These are phyloP conservation scores for Yponomeuta malinellus DNA, from an alignment of 2,888 invertebrate genomes.

Conservation along the genomic window DNA sequence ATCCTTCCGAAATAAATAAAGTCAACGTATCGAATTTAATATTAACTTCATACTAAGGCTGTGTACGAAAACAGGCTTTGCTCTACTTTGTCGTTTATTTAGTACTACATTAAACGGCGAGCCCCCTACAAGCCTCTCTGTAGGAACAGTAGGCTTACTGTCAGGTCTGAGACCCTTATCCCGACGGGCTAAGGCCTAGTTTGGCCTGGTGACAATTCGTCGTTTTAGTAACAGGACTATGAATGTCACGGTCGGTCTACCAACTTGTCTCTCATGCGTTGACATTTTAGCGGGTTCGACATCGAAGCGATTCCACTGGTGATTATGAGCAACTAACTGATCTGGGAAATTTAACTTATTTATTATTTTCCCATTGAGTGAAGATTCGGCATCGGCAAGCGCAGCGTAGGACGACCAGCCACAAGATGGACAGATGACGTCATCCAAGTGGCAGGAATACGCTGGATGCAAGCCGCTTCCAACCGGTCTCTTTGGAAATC, in stretches of 20 bases:
- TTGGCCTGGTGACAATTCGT: neutral
- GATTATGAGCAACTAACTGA: too few relatives aligned
- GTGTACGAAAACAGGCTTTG: constrained; percentile 4
- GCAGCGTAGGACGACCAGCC: too few relatives aligned
- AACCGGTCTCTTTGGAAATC: too few relatives aligned
- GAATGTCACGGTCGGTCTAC: constrained; percentile 15
- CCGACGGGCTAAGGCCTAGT: neutral
- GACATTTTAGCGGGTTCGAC: neutral
- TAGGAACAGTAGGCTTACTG: constrained; percentile 1
- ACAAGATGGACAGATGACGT: too few relatives aligned
- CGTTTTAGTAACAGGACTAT: constrained; percentile 13
- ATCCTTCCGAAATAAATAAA: neutral
- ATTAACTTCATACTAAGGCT: neutral
- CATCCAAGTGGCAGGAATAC: too few relatives aligned
- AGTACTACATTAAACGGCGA: constrained; percentile 6
- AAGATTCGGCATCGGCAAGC: too few relatives aligned
- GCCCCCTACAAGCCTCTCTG: constrained; percentile 14
- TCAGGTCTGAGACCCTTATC: neutral
- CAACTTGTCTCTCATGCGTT: constrained; percentile 5
- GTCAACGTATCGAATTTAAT: neutral
- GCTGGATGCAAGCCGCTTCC: too few relatives aligned
- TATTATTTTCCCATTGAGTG: too few relatives aligned
- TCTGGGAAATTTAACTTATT: too few relatives aligned
- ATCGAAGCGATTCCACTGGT: too few relatives aligned
- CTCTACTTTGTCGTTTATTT: constrained; percentile 7